phyloP scores from a whole-genome alignment of 2,888 invertebrate genomes.

The Agrochola lychnidis region DNA sequence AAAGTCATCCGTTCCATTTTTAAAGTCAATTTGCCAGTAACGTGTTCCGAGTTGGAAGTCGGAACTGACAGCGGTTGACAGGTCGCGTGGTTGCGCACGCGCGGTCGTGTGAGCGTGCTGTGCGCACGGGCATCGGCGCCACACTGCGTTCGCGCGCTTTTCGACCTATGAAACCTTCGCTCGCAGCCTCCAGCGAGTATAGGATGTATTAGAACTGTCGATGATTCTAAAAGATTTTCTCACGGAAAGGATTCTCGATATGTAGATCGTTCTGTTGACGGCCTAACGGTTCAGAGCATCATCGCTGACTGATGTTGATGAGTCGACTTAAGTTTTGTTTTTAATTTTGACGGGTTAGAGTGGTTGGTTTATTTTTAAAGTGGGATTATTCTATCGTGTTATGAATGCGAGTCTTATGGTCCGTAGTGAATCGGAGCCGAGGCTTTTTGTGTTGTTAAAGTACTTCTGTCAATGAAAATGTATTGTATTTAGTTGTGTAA shows the following conservation, averaged over 20 bases:
- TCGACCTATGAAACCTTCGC: constrained; percentile 86
- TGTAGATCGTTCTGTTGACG: constrained; percentile 77
- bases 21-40: constrained; percentile 67
- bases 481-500: constrained; percentile 66
- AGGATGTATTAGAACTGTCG: constrained; percentile 83
- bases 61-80: constrained; percentile 84
- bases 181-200: constrained; percentile 81
- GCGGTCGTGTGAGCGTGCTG: constrained; percentile 86
- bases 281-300: constrained; percentile 78
- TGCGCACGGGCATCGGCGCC: constrained; percentile 88
- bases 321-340: constrained; percentile 81
- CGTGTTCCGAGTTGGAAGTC: constrained; percentile 75
- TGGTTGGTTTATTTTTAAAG: constrained; percentile 80
- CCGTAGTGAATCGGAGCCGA: constrained; percentile 79
- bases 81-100: constrained; percentile 80
- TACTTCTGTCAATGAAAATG: constrained; percentile 79
- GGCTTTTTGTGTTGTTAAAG: constrained; percentile 81
- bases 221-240: constrained; percentile 84
- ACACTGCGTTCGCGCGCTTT: constrained; percentile 91
- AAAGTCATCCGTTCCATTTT: constrained; percentile 82
- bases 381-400: constrained; percentile 84
- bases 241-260: constrained; percentile 85
- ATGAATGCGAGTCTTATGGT: constrained; percentile 82
- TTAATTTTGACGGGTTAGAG: constrained; percentile 81
- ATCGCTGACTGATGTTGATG: constrained; percentile 85